Evolutionary conservation across 2,888 invertebrate genomes (phyloP).

Genomic region (Sphecodes monilicornis): DNA sequence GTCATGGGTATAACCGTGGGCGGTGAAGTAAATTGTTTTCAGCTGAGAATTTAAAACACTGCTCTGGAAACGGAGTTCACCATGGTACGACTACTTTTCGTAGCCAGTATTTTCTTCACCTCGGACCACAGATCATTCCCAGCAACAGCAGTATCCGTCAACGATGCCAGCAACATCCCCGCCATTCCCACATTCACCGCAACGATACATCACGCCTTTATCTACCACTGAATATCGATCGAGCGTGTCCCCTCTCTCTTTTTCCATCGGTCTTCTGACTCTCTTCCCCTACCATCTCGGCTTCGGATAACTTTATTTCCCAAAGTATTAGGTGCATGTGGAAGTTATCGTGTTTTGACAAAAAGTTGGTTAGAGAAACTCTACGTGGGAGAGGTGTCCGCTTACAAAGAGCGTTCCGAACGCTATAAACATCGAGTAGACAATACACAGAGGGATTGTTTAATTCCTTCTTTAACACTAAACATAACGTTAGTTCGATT

Average conservation of each 20-base stretch:
- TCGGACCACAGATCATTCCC: conserved; percentile 39
- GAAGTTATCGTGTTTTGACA: neutral
- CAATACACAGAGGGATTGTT: neutral
- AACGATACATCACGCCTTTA: conserved; percentile 53
- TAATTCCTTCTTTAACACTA: too few relatives aligned
- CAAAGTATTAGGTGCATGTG: conserved; percentile 26
- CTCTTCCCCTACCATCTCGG: neutral
- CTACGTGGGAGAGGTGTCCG: neutral
- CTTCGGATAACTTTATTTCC: conserved; percentile 47
- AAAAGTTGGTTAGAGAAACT: neutral
- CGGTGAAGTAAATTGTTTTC: conserved; percentile 22
- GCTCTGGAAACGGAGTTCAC: neutral
- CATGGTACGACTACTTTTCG: neutral
- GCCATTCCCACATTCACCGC: conserved; percentile 49
- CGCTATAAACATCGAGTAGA: neutral
- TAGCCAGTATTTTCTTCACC: conserved; percentile 35
- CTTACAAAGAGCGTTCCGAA: neutral
- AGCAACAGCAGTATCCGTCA: conserved; percentile 43
- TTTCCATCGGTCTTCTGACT: neutral
- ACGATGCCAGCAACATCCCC: conserved; percentile 38
- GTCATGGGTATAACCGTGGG: conserved; percentile 5
- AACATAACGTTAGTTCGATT: too few relatives aligned
- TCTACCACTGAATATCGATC: conserved; percentile 51
- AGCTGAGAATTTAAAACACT: conserved; percentile 17
- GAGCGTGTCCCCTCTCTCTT: conserved; percentile 9